A percentile compares a stretch with the other conserved stretches of the same genome.
Evolutionary conservation across 2,113 vertebrate genomes (phyloP).

Genomic region (Promerops cafer): DNA sequence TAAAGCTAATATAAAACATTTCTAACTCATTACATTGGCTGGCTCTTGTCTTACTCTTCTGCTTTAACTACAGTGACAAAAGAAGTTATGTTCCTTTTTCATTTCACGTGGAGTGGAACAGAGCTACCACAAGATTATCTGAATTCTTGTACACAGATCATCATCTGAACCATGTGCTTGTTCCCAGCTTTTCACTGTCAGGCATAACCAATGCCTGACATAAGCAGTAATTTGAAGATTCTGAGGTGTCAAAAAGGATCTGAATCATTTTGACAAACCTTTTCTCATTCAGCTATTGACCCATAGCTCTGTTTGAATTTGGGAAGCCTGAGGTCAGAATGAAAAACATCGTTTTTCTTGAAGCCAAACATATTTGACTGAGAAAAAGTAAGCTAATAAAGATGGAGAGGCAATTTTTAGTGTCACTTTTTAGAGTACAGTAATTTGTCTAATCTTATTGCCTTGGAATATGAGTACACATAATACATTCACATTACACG

Average conservation of each 20-base stretch:
- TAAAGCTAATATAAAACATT: background rate
- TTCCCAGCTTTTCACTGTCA: background rate
- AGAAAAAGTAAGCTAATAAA: slow-evolving; percentile 21
- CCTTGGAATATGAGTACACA: background rate
- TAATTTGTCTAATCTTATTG: background rate
- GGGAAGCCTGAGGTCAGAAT: background rate
- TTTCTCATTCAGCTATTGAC: background rate
- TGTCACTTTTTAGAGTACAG: background rate
- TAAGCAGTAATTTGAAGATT: background rate
- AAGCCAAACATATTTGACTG: background rate
- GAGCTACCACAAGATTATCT: background rate
- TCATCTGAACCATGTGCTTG: background rate
- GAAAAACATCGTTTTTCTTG: background rate
- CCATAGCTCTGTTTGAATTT: background rate
- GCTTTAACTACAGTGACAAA: background rate
- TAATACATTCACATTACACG: background rate
- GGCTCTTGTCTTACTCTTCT: background rate
- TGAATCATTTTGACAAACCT: background rate
- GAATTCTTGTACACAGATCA: background rate
- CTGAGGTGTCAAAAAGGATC: background rate
- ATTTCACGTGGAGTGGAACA: background rate
- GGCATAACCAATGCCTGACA: background rate
- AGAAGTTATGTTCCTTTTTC: background rate
- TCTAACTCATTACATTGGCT: background rate
- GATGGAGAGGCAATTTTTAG: background rate